A percentile compares a stretch with the other conserved stretches of the same genome.
phyloP scores from a whole-genome alignment of 2,888 invertebrate genomes.

The Drosophila dives region DNA sequence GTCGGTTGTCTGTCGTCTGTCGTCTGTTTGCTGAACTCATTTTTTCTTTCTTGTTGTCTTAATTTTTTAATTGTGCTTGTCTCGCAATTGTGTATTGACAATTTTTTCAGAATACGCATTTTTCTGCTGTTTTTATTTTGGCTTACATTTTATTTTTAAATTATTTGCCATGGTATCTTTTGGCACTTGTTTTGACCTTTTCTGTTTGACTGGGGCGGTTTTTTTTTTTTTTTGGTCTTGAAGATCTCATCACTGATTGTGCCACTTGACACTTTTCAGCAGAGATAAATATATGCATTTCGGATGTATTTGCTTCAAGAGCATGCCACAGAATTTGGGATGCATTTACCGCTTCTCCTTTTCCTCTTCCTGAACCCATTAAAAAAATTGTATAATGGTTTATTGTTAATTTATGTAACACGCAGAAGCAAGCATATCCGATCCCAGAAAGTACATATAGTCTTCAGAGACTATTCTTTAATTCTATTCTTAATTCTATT shows the following conservation, averaged over 20 bases:
- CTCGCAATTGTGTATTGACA: slow-evolving; percentile 57
- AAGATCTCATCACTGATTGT: slow-evolving; percentile 21
- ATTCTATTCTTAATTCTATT: too few species aligned
- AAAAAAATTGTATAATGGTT: too few species aligned
- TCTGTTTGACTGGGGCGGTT: slow-evolving; percentile 22
- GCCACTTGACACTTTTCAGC: slow-evolving; percentile 31
- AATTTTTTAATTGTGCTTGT: slow-evolving; percentile 67
- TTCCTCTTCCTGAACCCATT: neutral
- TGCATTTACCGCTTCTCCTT: neutral
- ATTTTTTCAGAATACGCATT: slow-evolving; percentile 53
- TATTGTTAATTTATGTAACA: too few species aligned
- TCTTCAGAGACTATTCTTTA: too few species aligned
- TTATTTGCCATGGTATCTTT: slow-evolving; percentile 47
- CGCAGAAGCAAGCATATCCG: too few species aligned
- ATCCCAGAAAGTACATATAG: too few species aligned
- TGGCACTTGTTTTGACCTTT: slow-evolving; percentile 51
- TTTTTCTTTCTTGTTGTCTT: slow-evolving; percentile 38
- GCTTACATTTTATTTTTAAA: slow-evolving; percentile 2
- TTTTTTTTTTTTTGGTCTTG: neutral
- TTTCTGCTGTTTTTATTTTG: slow-evolving; percentile 39
- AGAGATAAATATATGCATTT: neutral
- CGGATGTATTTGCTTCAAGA: neutral
- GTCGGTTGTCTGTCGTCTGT: slow-evolving; percentile 7
- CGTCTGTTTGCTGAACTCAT: slow-evolving; percentile 58
- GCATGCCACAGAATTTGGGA: neutral